Conservation (phyloP, 2,797 vertebrate species). For the Natrix natrix region DNA sequence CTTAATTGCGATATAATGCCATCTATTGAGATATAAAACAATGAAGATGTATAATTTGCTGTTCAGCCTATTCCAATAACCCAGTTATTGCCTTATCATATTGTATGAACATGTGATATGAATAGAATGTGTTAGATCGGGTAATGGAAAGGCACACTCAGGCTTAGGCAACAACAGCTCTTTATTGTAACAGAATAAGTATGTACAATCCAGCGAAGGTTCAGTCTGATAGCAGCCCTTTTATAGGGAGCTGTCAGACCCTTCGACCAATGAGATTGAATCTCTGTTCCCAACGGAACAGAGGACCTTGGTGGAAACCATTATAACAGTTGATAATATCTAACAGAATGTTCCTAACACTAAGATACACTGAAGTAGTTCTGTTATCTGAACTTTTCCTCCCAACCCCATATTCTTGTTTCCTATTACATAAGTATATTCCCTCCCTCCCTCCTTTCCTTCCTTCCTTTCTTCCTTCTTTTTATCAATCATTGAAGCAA, state of each 20-base stretch:
- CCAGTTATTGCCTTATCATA: not conserved
- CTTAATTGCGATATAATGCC: not conserved
- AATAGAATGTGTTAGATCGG: not conserved
- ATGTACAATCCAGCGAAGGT: no score
- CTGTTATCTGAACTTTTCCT: not conserved
- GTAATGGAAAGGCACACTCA: no score
- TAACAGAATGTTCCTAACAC: not conserved
- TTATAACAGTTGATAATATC: no score
- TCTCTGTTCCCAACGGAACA: no score
- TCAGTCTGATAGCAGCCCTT: no score
- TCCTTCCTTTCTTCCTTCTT: no score
- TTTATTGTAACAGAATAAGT: no score
- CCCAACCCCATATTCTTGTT: not conserved
- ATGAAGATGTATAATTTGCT: not conserved
- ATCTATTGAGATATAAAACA: not conserved
- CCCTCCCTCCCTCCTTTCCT: not conserved
- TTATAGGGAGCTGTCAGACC: no score
- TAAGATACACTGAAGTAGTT: not conserved
- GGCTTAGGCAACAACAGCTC: no score
- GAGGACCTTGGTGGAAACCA: no score
- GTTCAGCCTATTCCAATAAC: not conserved
- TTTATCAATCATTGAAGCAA: not conserved
- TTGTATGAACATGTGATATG: not conserved
- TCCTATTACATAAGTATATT: not conserved
- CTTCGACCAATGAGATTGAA: no score